phyloP scores from a whole-genome alignment of 2,113 vertebrate species.

The Osmerus eperlanus region DNA sequence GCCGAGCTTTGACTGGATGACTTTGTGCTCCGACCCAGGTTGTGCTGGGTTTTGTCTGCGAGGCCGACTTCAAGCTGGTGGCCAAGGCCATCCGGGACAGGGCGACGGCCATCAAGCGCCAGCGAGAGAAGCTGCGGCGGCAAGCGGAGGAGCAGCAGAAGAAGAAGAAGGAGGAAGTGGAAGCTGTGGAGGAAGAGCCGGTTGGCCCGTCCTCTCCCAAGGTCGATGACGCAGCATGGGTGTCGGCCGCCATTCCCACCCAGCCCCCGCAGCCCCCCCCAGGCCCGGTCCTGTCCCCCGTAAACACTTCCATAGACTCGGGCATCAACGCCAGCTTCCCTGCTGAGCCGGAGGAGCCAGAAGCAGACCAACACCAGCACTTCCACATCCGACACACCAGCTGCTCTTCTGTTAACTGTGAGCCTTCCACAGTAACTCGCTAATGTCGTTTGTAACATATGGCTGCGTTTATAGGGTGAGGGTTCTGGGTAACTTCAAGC shows the following conservation, averaged over 20 bases:
- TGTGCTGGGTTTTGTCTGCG: slow-evolving; percentile 87
- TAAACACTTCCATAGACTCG: slow-evolving; percentile 63
- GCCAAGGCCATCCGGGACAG: slow-evolving; percentile 91
- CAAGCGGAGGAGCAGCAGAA: slow-evolving; percentile 62
- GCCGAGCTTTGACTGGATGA: not conserved
- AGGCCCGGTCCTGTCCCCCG: slow-evolving; percentile 42
- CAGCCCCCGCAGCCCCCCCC: slow-evolving; percentile 20
- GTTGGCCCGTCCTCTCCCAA: slow-evolving; percentile 11
- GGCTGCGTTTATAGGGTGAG: not conserved
- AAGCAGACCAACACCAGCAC: slow-evolving; percentile 90
- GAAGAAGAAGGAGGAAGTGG: slow-evolving; percentile 57
- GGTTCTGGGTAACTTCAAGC: no score
- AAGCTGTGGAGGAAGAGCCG: slow-evolving; percentile 62
- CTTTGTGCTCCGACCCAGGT: slow-evolving; percentile 73
- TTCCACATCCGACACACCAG: slow-evolving; percentile 83
- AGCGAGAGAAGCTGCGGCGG: slow-evolving; percentile 83
- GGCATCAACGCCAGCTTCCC: slow-evolving; percentile 61
- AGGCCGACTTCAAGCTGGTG: slow-evolving; percentile 93
- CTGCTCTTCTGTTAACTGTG: slow-evolving; percentile 91
- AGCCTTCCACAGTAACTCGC: slow-evolving; percentile 33
- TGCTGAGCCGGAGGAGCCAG: slow-evolving; percentile 85
- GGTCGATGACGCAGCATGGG: not conserved
- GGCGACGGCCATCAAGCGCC: slow-evolving; percentile 85
- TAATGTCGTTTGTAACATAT: not conserved
- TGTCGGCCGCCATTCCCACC: slow-evolving; percentile 13